Percentiles rank a stretch among this genome's conserved stretches.
Conservation (phyloP, 1,140 invertebrate species). For the Grapholita molesta region DNA sequence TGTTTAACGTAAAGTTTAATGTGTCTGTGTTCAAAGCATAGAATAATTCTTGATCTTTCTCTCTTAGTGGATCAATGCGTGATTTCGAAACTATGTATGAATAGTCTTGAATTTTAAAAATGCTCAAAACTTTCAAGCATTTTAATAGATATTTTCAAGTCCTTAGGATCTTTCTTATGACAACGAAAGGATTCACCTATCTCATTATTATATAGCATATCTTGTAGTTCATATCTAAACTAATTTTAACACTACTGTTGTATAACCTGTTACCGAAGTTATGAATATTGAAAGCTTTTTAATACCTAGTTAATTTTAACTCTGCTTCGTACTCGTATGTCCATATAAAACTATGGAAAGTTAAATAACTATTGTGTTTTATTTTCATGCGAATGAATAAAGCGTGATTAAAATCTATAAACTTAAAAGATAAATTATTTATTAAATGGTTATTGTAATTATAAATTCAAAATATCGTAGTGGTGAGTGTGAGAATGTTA, state of each 20-base stretch:
- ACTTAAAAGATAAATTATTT: neutral
- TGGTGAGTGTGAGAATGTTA: neutral
- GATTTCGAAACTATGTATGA: conserved; percentile 11
- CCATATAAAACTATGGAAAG: neutral
- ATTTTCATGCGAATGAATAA: neutral
- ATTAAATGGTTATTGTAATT: conserved; percentile 7
- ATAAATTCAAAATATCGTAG: neutral
- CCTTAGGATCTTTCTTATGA: conserved; percentile 35
- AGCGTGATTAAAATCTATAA: neutral
- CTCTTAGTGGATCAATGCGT: conserved; percentile 32
- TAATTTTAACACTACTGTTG: conserved; percentile 14
- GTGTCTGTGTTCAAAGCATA: conserved; percentile 39
- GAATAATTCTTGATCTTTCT: conserved; percentile 34
- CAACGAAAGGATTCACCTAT: conserved; percentile 37
- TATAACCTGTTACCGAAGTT: conserved; percentile 1
- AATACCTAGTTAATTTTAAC: conserved; percentile 1
- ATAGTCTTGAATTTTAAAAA: conserved; percentile 33
- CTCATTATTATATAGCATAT: conserved; percentile 22
- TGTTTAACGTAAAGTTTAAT: conserved; percentile 23
- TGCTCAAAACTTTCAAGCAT: conserved; percentile 29
- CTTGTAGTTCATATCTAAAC: conserved; percentile 14
- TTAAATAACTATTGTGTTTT: neutral
- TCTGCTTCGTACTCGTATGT: neutral
- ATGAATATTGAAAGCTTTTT: conserved; percentile 3
- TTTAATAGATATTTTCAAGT: conserved; percentile 33